A percentile compares a stretch with the other conserved stretches of the same genome.
These are phyloP conservation scores for Cydia amplana DNA, from an alignment of 1,140 invertebrate species.

Conservation along the genomic window DNA sequence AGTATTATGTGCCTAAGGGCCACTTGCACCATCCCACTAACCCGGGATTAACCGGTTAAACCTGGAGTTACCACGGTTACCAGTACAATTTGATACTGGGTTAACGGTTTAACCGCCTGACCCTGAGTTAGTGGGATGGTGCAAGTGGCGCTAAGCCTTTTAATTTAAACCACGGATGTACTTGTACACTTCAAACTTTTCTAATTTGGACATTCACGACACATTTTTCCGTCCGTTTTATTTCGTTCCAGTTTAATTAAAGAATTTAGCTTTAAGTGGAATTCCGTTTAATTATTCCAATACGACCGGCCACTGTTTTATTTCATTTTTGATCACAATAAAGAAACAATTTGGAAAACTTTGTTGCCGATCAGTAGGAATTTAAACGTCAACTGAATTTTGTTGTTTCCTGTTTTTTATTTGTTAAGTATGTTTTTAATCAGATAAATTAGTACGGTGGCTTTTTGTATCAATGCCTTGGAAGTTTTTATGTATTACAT, in stretches of 20 bases:
- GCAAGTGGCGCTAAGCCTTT: no score
- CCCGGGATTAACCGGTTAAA: no score
- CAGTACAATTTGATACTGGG: no score
- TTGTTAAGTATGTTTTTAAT: background rate
- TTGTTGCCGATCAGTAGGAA: background rate
- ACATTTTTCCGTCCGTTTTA: background rate
- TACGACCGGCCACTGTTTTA: background rate
- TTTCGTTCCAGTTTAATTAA: constrained; percentile 7
- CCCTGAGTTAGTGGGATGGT: no score
- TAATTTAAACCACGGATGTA: background rate
- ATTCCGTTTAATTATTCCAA: constrained; percentile 18
- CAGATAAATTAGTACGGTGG: background rate
- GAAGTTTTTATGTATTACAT: no score
- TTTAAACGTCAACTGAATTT: background rate
- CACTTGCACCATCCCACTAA: no score
- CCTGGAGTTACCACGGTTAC: no score
- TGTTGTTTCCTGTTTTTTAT: background rate
- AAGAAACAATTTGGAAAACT: constrained; percentile 7
- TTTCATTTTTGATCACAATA: constrained; percentile 7
- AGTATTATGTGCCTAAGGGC: no score
- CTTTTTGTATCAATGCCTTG: background rate
- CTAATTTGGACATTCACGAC: background rate
- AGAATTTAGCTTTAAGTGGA: background rate
- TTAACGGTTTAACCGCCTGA: no score
- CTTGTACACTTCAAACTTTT: background rate